A percentile compares a stretch with the other conserved stretches of the same genome.
Conservation (phyloP, 2,797 vertebrate species). For the Ctenosaura bakeri region DNA sequence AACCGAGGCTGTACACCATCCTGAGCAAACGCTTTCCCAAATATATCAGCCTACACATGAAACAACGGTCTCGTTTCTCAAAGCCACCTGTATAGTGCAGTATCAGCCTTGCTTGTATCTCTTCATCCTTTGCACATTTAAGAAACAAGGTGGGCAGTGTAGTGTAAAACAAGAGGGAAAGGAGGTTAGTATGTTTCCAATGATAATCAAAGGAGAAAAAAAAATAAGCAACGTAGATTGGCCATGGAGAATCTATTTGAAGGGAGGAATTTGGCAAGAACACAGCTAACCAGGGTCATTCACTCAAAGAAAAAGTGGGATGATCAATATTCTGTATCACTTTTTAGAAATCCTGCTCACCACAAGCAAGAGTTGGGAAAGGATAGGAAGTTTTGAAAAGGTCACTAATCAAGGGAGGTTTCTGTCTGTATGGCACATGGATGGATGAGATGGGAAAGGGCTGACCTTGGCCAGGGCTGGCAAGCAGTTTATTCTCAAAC, state of each 20-base stretch:
- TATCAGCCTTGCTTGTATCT: not conserved
- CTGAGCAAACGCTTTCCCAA: not conserved
- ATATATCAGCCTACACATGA: not conserved
- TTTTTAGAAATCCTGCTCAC: conserved; percentile 6
- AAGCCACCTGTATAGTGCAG: not conserved
- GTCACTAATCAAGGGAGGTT: conserved; percentile 29
- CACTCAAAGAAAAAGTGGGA: not conserved
- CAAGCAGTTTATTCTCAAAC: conserved; percentile 20
- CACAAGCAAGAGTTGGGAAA: not conserved
- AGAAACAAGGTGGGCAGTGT: conserved; percentile 56
- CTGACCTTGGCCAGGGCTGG: not conserved
- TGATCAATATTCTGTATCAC: conserved; percentile 24
- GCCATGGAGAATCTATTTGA: conserved; percentile 55
- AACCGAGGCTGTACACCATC: not conserved
- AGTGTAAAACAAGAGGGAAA: conserved; percentile 55
- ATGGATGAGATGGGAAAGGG: not conserved
- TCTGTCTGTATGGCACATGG: not conserved
- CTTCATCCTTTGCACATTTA: conserved; percentile 54
- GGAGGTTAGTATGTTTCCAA: conserved; percentile 62
- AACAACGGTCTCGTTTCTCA: too few species aligned
- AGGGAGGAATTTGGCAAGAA: conserved; percentile 65
- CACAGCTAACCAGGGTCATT: conserved; percentile 37
- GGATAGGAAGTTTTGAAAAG: conserved; percentile 62
- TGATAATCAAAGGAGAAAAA: conserved; percentile 33
- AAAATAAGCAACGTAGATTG: conserved; percentile 48